phyloP scores from a whole-genome alignment of 2,888 invertebrate species.

The Axea sp. region DNA sequence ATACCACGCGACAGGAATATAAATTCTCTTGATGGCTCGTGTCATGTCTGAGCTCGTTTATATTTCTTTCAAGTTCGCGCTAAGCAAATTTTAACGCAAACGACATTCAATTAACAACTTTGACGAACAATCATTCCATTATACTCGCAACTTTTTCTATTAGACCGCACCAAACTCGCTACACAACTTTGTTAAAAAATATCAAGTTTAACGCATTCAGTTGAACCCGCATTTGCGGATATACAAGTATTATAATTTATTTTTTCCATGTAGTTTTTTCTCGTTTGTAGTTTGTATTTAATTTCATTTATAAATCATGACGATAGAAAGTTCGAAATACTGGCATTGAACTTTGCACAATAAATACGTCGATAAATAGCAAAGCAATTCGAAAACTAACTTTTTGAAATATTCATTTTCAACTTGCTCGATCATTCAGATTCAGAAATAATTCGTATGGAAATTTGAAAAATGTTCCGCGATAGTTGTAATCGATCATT shows the following conservation, averaged over 20 bases:
- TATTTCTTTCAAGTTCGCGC: slow-evolving; percentile 44
- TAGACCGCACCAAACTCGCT: slow-evolving; percentile 19
- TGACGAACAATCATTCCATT: slow-evolving; percentile 51
- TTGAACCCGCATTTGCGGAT: slow-evolving; percentile 9
- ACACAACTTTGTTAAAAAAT: slow-evolving; percentile 32
- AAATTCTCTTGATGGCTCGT: slow-evolving; percentile 53
- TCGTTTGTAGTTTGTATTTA: slow-evolving; percentile 7
- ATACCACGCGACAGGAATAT: slow-evolving; percentile 56
- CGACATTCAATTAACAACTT: slow-evolving; percentile 54
- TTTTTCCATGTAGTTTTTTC: slow-evolving; percentile 21
- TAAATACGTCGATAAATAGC: background rate
- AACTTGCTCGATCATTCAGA: background rate
- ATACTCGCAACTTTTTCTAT: slow-evolving; percentile 45
- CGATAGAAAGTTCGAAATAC: slow-evolving; percentile 26
- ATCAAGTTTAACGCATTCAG: slow-evolving; percentile 20
- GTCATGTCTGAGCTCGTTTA: slow-evolving; percentile 53
- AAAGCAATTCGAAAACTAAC: too few species aligned
- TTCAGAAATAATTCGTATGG: too few species aligned
- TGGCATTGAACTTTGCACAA: slow-evolving; percentile 19
- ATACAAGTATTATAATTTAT: slow-evolving; percentile 17
- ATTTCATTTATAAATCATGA: slow-evolving; percentile 40
- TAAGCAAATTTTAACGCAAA: slow-evolving; percentile 53
- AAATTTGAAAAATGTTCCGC: too few species aligned
- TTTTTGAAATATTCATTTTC: too few species aligned
- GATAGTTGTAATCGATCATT: too few species aligned